Evolutionary conservation across 2,113 vertebrate species (phyloP).

Genomic region (Platysternon megacephalum): DNA sequence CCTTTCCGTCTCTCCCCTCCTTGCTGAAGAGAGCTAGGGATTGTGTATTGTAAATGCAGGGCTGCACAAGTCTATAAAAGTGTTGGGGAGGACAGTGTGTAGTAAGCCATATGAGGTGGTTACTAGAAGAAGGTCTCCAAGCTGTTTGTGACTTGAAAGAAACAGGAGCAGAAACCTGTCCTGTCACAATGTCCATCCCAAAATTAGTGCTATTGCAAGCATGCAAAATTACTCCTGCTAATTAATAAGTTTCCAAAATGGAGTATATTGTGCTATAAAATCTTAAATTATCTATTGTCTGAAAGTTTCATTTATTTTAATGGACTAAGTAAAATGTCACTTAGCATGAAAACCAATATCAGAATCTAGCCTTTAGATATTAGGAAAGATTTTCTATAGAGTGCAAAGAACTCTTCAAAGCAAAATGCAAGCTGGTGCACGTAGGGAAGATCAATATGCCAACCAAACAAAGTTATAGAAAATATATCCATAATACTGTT

Average conservation of each 20-base stretch:
- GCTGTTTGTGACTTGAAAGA: not conserved
- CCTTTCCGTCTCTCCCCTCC: not conserved
- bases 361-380: not conserved
- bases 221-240: too few relatives aligned
- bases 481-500: not conserved
- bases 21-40: not conserved
- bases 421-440: not conserved
- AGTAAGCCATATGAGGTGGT: not conserved
- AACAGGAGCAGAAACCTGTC: not conserved
- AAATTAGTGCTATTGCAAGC: too few relatives aligned
- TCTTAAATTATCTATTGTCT: not conserved
- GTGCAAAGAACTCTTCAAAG: not conserved
- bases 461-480: not conserved
- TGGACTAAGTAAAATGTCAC: not conserved
- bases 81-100: not conserved
- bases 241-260: too few relatives aligned
- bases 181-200: not conserved
- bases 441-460: not conserved
- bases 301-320: not conserved
- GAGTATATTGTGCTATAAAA: not conserved
- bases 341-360: not conserved
- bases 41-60: not conserved
- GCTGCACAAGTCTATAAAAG: not conserved
- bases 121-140: not conserved
- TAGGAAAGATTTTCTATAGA: not conserved